Conservation (phyloP, 2,888 invertebrate genomes). For the Caenorhabditis sp. region DNA sequence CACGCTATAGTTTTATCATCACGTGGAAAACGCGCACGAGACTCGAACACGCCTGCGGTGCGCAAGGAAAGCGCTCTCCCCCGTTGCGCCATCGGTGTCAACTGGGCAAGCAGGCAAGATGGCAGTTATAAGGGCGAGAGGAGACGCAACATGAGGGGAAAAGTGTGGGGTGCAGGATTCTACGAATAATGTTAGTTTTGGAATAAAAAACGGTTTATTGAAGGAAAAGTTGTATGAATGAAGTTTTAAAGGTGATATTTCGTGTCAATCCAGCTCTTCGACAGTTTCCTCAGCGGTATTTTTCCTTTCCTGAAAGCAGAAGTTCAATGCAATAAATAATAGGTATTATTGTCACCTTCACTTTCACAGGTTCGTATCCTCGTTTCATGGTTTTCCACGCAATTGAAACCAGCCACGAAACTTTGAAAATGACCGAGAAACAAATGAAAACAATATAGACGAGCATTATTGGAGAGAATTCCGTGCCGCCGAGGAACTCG, state of each 20-base stretch:
- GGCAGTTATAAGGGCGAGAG: slow-evolving; percentile 6
- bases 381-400: slow-evolving; percentile 9
- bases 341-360: background rate
- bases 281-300: slow-evolving; percentile 7
- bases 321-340: background rate
- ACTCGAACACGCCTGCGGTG: slow-evolving; percentile 37
- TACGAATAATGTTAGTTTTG: background rate
- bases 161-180: background rate
- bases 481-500: background rate
- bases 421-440: slow-evolving; percentile 31
- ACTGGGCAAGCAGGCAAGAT: background rate
- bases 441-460: slow-evolving; percentile 42
- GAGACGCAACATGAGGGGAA: background rate
- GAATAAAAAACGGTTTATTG: background rate
- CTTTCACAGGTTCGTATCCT: slow-evolving; percentile 16
- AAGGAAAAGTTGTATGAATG: background rate
- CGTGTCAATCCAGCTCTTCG: slow-evolving; percentile 20
- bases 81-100: slow-evolving; percentile 44
- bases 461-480: slow-evolving; percentile 21
- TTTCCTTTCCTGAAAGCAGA: background rate
- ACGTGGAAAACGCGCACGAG: slow-evolving; percentile 61
- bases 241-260: background rate
- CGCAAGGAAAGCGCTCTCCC: slow-evolving; percentile 20
- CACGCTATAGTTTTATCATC: slow-evolving; percentile 71
- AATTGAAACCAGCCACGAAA: slow-evolving; percentile 23